These are phyloP conservation scores for Nasua narica DNA, from an alignment of 2,797 vertebrate species.

Conservation along the genomic window DNA sequence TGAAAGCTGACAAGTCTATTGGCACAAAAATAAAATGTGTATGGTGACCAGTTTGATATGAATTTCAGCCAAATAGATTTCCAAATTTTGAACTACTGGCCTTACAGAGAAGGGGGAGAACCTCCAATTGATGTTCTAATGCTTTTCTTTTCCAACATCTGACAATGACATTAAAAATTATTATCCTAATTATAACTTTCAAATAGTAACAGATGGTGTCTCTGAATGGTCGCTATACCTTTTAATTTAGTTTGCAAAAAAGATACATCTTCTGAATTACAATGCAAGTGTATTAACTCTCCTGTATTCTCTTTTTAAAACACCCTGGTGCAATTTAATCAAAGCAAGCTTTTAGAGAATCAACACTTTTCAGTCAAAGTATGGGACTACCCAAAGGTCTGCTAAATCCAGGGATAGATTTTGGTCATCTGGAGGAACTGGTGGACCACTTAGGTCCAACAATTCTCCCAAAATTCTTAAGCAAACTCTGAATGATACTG, in stretches of 20 bases:
- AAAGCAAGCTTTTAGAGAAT: conserved; percentile 31
- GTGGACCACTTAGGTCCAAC: background rate
- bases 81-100: conserved; percentile 17
- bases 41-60: background rate
- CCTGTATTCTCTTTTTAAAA: conserved; percentile 38
- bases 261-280: conserved; percentile 57
- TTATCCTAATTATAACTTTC: conserved; percentile 57
- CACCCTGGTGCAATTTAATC: conserved; percentile 10
- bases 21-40: background rate
- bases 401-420: background rate
- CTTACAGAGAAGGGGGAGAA: background rate
- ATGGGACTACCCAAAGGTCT: background rate
- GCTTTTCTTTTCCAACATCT: conserved; percentile 30
- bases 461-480: background rate
- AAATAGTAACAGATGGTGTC: conserved; percentile 54
- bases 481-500: background rate
- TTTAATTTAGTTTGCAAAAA: conserved; percentile 57
- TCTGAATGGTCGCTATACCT: conserved; percentile 42
- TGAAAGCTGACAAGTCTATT: background rate
- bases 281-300: background rate
- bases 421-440: conserved; percentile 14
- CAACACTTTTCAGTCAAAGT: background rate
- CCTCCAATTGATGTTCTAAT: background rate
- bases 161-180: conserved; percentile 61
- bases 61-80: background rate